phyloP scores from a whole-genome alignment of 2,113 vertebrate species.

The Cyrtonyx montezumae region DNA sequence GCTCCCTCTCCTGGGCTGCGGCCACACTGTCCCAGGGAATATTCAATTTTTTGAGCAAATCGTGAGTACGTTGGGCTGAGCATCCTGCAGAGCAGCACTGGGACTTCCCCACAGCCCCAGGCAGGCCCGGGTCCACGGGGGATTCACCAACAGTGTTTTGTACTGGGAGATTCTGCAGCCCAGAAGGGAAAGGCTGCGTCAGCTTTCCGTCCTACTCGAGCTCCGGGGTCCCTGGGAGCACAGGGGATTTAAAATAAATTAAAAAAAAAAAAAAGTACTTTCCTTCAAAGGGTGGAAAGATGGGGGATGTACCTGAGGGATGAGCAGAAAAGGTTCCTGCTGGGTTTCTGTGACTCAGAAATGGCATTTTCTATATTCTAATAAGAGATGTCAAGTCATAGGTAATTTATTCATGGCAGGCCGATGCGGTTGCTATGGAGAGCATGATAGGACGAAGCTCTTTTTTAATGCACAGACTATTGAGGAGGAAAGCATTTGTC shows the following conservation, averaged over 20 bases:
- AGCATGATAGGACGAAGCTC: background rate
- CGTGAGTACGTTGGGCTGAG: background rate
- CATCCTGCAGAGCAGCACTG: rapidly evolving
- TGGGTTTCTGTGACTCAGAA: constrained; percentile 45
- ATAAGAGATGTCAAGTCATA: constrained; percentile 27
- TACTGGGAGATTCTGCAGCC: background rate
- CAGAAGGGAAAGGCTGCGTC: background rate
- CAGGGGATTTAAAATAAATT: background rate
- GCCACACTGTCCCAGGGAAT: background rate
- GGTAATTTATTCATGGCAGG: constrained; percentile 59
- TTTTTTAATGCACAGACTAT: background rate
- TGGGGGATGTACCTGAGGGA: background rate
- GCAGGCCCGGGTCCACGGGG: background rate
- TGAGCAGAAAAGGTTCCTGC: background rate
- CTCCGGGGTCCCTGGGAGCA: background rate
- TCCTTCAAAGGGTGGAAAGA: background rate
- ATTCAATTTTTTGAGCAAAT: background rate
- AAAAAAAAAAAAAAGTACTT: background rate
- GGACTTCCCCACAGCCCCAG: background rate
- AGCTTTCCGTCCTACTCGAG: background rate
- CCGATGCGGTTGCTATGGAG: constrained; percentile 61
- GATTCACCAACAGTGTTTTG: background rate
- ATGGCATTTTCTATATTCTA: constrained; percentile 25
- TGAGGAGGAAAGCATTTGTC: background rate
- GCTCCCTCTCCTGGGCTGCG: background rate